phyloP scores from a whole-genome alignment of 2,888 invertebrate species.

The Melanchra persicariae region DNA sequence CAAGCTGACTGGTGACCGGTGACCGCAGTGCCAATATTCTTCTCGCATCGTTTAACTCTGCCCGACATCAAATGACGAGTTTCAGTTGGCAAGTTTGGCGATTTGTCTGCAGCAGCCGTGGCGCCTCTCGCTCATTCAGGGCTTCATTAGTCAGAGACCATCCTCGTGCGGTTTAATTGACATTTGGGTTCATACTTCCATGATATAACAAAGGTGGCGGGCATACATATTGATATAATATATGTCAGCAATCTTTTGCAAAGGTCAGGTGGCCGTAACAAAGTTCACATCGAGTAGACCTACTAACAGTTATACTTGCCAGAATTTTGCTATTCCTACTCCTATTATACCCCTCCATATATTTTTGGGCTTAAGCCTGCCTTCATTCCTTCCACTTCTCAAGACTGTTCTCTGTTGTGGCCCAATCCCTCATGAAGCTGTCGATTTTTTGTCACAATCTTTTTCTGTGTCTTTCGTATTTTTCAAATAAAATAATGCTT shows the following conservation, averaged over 20 bases:
- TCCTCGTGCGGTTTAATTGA: constrained; percentile 1
- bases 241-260: background rate
- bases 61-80: constrained; percentile 9
- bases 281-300: background rate
- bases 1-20: constrained; percentile 21
- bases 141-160: constrained; percentile 1
- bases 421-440: too few relatives aligned
- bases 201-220: background rate
- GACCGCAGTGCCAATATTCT: constrained; percentile 42
- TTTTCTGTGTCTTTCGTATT: background rate
- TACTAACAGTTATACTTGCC: background rate
- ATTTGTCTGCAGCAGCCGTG: constrained; percentile 15
- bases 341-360: background rate
- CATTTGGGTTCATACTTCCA: background rate
- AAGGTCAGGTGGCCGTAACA: background rate
- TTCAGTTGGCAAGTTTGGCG: constrained; percentile 15
- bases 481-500: constrained; percentile 35
- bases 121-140: background rate
- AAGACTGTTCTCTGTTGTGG: too few relatives aligned
- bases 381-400: too few relatives aligned
- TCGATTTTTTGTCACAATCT: too few relatives aligned
- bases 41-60: constrained; percentile 35
- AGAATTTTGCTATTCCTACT: background rate
- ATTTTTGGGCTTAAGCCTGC: too few relatives aligned
- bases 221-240: background rate